phyloP scores from a whole-genome alignment of 2,888 invertebrate species.

The Ophonus ardosiacus region DNA sequence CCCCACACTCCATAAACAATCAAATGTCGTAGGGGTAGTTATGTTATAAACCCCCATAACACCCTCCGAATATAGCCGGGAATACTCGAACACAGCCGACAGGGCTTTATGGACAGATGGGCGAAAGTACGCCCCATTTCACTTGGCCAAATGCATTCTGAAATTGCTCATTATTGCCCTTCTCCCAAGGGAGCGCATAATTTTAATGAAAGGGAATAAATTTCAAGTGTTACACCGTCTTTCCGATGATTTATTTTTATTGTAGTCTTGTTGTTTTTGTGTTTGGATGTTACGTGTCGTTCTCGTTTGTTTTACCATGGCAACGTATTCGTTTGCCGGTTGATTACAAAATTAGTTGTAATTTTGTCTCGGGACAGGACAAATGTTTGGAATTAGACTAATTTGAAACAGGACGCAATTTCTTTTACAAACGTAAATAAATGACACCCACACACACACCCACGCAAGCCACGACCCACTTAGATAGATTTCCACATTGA shows the following conservation, averaged over 20 bases:
- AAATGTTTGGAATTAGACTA: conserved; percentile 14
- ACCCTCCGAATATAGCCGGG: no score
- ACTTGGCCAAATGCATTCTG: background rate
- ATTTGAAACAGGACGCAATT: conserved; percentile 17
- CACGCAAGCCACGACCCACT: background rate
- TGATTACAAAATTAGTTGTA: conserved; percentile 52
- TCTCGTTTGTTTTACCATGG: conserved; percentile 38
- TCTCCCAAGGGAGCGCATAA: background rate
- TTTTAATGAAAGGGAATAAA: background rate
- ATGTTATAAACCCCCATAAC: no score
- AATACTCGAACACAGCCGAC: no score
- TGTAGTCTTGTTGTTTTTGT: background rate
- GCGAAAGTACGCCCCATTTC: background rate
- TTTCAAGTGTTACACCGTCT: no score
- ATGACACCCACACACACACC: background rate
- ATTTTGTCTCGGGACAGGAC: conserved; percentile 21
- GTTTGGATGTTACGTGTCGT: conserved; percentile 4
- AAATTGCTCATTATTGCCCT: background rate
- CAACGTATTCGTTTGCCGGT: conserved; percentile 16
- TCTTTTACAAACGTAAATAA: conserved; percentile 20
- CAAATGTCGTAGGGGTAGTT: background rate
- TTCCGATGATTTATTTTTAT: no score
- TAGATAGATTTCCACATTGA: background rate
- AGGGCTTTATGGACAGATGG: background rate
- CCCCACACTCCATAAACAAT: background rate